These are phyloP conservation scores for Drosophila ironensis DNA, from an alignment of 1,140 invertebrate genomes.

Conservation along the genomic window DNA sequence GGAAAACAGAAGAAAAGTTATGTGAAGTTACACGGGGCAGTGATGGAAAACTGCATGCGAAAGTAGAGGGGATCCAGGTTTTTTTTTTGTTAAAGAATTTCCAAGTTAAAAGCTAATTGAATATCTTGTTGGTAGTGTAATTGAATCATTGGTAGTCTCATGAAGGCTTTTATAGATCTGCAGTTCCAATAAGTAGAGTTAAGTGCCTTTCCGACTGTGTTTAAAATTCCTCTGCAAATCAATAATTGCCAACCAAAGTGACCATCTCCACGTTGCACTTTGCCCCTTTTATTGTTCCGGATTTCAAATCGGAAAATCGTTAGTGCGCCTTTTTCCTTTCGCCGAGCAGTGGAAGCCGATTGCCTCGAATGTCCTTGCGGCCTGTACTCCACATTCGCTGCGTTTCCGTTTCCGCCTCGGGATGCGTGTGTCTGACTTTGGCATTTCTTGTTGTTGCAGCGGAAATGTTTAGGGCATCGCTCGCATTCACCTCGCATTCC, in stretches of 20 bases:
- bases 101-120: too few relatives aligned
- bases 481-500: conserved; percentile 29
- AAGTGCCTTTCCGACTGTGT: too few relatives aligned
- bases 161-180: too few relatives aligned
- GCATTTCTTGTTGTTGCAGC: conserved; percentile 37
- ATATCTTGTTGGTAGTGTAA: too few relatives aligned
- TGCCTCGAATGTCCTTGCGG: conserved; percentile 4
- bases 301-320: conserved; percentile 53
- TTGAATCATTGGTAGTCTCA: too few relatives aligned
- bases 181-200: too few relatives aligned
- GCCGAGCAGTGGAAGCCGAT: conserved; percentile 10
- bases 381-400: conserved; percentile 29
- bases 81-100: too few relatives aligned
- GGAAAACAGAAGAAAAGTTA: conserved; percentile 5
- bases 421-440: neutral
- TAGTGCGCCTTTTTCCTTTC: conserved; percentile 32
- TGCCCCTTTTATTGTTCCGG: neutral
- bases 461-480: conserved; percentile 49
- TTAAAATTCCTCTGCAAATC: too few relatives aligned
- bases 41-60: too few relatives aligned
- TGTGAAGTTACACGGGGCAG: neutral
- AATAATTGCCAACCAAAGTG: neutral
- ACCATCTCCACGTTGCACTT: neutral
- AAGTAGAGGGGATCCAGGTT: too few relatives aligned
- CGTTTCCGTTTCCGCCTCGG: conserved; percentile 34